A percentile compares a stretch with the other conserved stretches of the same genome.
phyloP scores from a whole-genome alignment of 2,797 vertebrate genomes.

The Galago senegalensis region DNA sequence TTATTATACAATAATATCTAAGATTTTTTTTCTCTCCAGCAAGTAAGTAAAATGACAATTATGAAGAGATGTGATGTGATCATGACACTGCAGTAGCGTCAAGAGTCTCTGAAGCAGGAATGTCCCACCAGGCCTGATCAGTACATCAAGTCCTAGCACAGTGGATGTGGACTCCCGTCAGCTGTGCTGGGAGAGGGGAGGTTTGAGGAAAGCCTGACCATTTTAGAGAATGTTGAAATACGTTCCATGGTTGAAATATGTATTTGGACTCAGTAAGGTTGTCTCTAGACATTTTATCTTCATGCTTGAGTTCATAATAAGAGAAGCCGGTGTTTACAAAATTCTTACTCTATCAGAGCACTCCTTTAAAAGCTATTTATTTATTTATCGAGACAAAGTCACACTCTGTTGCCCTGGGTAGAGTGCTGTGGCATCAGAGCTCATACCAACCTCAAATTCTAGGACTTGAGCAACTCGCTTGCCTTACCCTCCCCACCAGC shows the following conservation, averaged over 20 bases:
- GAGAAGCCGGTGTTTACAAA: neutral
- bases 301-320: neutral
- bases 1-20: neutral
- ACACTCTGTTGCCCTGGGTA: too few species aligned
- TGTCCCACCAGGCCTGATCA: neutral
- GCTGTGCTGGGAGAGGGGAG: neutral
- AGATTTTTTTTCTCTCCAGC: neutral
- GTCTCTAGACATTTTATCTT: neutral
- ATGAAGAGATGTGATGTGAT: neutral
- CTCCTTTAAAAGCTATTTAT: neutral
- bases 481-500: too few species aligned
- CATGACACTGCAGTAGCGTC: neutral
- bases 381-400: too few species aligned
- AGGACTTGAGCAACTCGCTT: too few species aligned
- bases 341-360: neutral
- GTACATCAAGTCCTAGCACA: neutral
- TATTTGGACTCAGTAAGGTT: neutral
- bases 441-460: too few species aligned
- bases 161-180: neutral
- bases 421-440: too few species aligned
- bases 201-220: neutral
- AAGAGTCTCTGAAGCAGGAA: neutral
- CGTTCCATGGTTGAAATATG: neutral
- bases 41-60: slow-evolving; percentile 11
- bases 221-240: neutral